Base-by-base conservation (phyloP, 2,888 invertebrate species). In the Agrochola litura region DNA sequence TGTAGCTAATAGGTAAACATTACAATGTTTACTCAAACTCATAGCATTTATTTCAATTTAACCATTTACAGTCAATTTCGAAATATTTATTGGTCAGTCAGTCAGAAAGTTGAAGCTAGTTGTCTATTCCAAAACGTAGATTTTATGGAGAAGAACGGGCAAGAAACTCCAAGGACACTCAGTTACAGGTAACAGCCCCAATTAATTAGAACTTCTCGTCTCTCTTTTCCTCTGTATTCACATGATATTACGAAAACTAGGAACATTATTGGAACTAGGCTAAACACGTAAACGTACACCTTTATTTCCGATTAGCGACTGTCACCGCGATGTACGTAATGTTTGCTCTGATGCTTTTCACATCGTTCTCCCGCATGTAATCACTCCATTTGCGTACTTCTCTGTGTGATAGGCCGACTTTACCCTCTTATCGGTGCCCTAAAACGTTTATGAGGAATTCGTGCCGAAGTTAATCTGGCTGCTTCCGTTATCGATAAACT, bases 401-500 rank as follows among this genome's bases (percentile, higher is more conserved):
- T 83, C 86, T 69, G 46, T 82, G 69, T 71, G 9, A 41, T 72
- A 37, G 75, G 75, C 79, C 76, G 79, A 60, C 77, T 84, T 63
- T 70, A 74, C 78, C 81, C 84, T 89, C 91, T 93, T 94, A 95
- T 94, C 94, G 94, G 91, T 92, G 92, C 89, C 93, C 94, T 92
- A 91, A 92, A 95, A 94, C 92, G 94, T 94, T 94, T 95, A 94
- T 94, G 94, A 94, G 95, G 91, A 93, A 93, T 94, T 95, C 95
- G 95, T 95, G 95, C 92, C 93, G 88, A 89, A 91, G 92, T 92
- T 95, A 95, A 95, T 95, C 95, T 94, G 90, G 91, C 88, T 89
- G 88, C 93, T 96, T 95, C 95, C 96, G 95, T 88, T 93, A 92
- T 92, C 95, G 95, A 95, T 95, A 94, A 95, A 94, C 93, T 91